These are phyloP conservation scores for Epinephelus coioides DNA, from an alignment of 2,797 vertebrate genomes.

Conservation along the genomic window DNA sequence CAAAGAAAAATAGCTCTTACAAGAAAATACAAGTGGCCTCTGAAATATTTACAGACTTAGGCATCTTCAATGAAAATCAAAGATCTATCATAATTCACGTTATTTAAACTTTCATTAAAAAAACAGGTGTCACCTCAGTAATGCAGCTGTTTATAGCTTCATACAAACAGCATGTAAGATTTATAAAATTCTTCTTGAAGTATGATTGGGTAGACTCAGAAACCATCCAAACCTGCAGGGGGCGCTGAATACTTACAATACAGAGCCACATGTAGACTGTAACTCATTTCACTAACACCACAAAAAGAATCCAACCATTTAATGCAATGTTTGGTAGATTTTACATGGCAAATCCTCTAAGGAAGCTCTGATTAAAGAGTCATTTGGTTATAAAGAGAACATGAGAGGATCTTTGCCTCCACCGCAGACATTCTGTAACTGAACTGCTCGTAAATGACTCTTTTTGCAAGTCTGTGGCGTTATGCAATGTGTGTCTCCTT, in stretches of 20 bases:
- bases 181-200: neutral
- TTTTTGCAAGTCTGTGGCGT: slow-evolving; percentile 2
- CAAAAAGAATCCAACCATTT: slow-evolving; percentile 8
- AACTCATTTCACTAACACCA: slow-evolving; percentile 16
- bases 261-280: neutral
- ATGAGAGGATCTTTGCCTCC: neutral
- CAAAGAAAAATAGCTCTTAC: neutral
- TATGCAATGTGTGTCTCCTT: neutral
- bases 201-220: neutral
- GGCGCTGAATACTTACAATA: slow-evolving; percentile 66
- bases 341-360: neutral
- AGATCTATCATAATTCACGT: neutral
- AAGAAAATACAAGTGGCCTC: neutral
- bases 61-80: neutral
- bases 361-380: slow-evolving; percentile 9
- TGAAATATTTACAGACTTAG: neutral
- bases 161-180: neutral
- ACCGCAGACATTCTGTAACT: neutral
- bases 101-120: neutral
- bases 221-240: slow-evolving; percentile 72
- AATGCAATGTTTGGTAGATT: slow-evolving; percentile 7
- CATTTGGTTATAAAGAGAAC: neutral
- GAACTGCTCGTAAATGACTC: slow-evolving; percentile 9
- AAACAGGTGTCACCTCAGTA: neutral
- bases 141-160: neutral